phyloP scores from a whole-genome alignment of 2,113 vertebrate species.

The Empidonax alnorum region DNA sequence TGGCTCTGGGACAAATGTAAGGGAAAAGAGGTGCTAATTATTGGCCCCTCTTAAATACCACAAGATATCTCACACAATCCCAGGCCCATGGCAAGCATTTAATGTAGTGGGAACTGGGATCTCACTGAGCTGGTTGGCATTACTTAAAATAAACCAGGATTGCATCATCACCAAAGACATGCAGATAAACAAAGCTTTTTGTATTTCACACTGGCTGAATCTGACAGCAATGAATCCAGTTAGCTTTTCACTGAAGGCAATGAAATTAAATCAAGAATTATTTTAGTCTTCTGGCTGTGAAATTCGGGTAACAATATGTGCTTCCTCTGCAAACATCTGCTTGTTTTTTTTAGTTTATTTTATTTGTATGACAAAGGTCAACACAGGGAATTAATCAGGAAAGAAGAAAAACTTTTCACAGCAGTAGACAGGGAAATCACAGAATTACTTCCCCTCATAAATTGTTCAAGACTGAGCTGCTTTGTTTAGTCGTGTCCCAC shows the following conservation, averaged over 20 bases:
- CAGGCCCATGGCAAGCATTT: not conserved
- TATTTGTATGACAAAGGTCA: constrained; percentile 8
- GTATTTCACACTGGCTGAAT: not conserved
- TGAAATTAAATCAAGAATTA: not conserved
- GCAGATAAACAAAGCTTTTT: not conserved
- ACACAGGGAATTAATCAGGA: not conserved
- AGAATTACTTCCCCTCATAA: not conserved
- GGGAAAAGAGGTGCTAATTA: not conserved
- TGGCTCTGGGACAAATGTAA: not conserved
- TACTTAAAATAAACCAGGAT: not conserved
- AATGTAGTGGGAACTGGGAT: not conserved
- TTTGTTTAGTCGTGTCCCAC: not conserved
- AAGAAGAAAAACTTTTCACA: constrained; percentile 14
- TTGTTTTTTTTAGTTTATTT: not conserved
- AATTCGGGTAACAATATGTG: not conserved
- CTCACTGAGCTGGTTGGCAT: not conserved
- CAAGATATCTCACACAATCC: not conserved
- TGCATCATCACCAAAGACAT: rapidly evolving
- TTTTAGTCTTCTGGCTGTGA: not conserved
- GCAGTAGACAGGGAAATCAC: not conserved
- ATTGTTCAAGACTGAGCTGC: not conserved
- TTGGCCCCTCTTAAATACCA: not conserved
- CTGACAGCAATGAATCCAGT: not conserved
- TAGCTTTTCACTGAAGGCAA: not conserved
- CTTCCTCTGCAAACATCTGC: not conserved